Conservation (phyloP, 2,888 invertebrate genomes). For the Conus canariensis region DNA sequence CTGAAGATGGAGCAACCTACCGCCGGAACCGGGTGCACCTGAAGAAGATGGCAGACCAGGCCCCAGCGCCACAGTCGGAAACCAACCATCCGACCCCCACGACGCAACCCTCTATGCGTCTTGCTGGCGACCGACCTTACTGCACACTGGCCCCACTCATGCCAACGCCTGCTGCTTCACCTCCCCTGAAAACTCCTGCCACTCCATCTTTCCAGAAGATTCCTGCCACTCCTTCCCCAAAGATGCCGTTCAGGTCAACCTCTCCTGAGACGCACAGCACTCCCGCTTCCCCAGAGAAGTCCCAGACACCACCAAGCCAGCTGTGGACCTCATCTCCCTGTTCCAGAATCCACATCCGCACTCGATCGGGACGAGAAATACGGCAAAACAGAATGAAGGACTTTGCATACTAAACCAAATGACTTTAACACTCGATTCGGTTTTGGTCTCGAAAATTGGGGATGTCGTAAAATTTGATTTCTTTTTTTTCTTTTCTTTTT, state of each 20-base stretch:
- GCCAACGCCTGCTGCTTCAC: neutral
- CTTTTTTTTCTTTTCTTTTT: no score
- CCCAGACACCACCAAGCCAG: no score
- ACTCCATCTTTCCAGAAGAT: neutral
- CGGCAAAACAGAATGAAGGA: neutral
- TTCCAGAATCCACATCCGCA: neutral
- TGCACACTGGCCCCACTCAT: neutral
- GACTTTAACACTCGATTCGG: neutral
- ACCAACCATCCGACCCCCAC: neutral
- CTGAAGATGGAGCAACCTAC: neutral
- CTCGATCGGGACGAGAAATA: neutral
- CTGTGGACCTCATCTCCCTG: neutral
- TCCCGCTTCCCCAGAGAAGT: conserved; percentile 12
- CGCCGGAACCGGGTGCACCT: neutral
- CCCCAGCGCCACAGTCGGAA: neutral
- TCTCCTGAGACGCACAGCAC: neutral
- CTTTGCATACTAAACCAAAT: neutral
- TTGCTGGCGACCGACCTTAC: neutral
- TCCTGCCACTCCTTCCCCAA: neutral
- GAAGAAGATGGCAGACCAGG: neutral
- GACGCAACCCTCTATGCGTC: neutral
- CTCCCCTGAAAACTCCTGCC: neutral
- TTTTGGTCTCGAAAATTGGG: neutral
- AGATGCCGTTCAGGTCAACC: neutral
- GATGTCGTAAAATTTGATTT: neutral